Evolutionary conservation across 2,888 invertebrate species (phyloP), one percentile per base, ranked within the genome.

Genomic region (Lochmaea crataegi): DNA sequence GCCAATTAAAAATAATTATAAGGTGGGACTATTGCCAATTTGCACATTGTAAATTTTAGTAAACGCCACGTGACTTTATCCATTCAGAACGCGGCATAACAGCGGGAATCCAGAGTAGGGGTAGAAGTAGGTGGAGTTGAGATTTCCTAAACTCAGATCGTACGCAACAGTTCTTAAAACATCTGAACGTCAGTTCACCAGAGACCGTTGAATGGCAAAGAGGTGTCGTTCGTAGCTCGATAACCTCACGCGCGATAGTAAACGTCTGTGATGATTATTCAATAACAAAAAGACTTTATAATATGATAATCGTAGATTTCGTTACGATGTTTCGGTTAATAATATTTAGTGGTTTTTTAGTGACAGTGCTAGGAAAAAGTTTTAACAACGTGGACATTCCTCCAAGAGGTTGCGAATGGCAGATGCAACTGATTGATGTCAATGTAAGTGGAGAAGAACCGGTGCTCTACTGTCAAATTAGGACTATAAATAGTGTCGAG

Each of bases 361-460:
- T 82, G 67, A 77, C 79, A 72, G 84, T 83, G 73, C 78, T 76
- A 77, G 80, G 82, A 9, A 80, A 85, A 71, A 85, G 85, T 74
- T 83, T 87, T 73, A 84, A 84, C 11, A 85, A 83, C 79, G 88
- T 89, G 83, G 90, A 91, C 80, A 91, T 91, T 85, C 90, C 91
- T 73, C 92, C 93, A 80, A 90, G 90, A 85, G 93, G 92, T 83
- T 94, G 94, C 88, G 91, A 91, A 83, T 93, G 93, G 90, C 90
- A 90, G 83, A 89, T 90, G 84, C 89, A 90, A 85, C 89, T 87
- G 80, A 88, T 88, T 70, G 88, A 90, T 85, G 77, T 74, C 41
- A 87, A 88, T 85, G 89, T 89, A 80, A 88, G 87, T 82, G 88
- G 88, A 77, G 88, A 87, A 77, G 88, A 88, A 76, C 88, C 88